phyloP scores from a whole-genome alignment of 2,888 invertebrate species.

The Heliconius ismenius region DNA sequence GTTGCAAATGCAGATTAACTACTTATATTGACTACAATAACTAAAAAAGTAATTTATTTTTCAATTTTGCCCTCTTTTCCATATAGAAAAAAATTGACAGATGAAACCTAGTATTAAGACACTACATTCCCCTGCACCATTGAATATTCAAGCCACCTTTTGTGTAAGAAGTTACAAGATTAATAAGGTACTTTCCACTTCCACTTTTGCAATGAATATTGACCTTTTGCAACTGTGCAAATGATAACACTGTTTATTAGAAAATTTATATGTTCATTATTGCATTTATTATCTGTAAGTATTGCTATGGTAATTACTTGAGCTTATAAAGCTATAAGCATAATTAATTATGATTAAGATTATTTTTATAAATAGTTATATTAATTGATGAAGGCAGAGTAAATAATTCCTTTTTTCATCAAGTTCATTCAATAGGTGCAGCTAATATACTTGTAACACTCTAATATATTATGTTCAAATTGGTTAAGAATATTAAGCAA shows the following conservation, averaged over 20 bases:
- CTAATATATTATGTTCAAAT: background rate
- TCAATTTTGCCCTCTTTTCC: background rate
- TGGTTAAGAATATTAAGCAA: background rate
- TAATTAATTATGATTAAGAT: background rate
- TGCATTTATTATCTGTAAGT: background rate
- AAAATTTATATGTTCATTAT: background rate
- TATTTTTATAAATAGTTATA: background rate
- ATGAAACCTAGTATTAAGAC: background rate
- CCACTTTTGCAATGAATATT: slow-evolving; percentile 15
- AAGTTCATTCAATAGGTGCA: no score
- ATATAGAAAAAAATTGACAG: background rate
- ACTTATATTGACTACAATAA: no score
- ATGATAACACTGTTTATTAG: slow-evolving; percentile 7
- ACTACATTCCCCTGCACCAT: no score
- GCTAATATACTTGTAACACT: no score
- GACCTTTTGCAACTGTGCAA: slow-evolving; percentile 6
- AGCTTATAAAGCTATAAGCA: background rate
- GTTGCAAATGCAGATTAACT: no score
- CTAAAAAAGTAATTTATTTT: background rate
- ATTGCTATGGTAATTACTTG: slow-evolving; percentile 16
- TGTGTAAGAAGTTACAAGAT: background rate
- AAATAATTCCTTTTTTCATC: no score
- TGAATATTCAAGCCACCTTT: background rate
- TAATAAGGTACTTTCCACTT: background rate
- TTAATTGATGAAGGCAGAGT: no score